Evolutionary conservation across 2,113 vertebrate genomes (phyloP), one percentile per base, ranked within the genome.

Genomic region (Coregonus clupeaformis): DNA sequence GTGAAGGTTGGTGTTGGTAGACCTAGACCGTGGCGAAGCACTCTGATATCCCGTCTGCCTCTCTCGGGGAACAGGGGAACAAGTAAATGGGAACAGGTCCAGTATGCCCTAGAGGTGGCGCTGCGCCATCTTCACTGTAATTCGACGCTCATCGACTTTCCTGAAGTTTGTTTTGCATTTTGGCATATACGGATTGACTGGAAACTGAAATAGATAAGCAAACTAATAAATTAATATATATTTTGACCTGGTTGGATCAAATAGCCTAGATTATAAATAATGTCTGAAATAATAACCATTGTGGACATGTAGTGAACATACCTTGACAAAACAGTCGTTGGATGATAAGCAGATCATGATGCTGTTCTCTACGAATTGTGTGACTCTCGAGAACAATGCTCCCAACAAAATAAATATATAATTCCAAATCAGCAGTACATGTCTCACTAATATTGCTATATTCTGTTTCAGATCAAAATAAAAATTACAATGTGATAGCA

Each of bases 281-380:
- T 49, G 9, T 49, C 45, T 49, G 3, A 13, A 3, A 32, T 32
- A 29, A 29, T 29, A 32, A 32, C 32, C 6, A 14, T 2, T 49
- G 12, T 49, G 13, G 45, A 32, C 32, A 32, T 32, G 32, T 32
- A 32, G 5, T 32, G 32, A 32, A 49, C 45, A 25, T 14, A 92
- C 92, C 86, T 90, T 92, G 14, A 85, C 72, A 75, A 92, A 92
- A 74, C 92, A 94, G 20, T 71, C 82, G 79, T 86, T 82, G 47
- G 79, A 75, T 0, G 91, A 90, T 68, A 93, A 81, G 74, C 90
- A 92, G 7, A 91, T 89, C 84, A 90, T 77, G 73, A 91, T 80
- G 73, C 80, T 91, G 71, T 87, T 91, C 68, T 82, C 80, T 3
- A 87, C 30, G 25, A 71, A 77, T 73, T 76, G 90, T 69, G 52